These are phyloP conservation scores for Megalurothrips usitatus DNA, from an alignment of 2,888 invertebrate species.

Conservation along the genomic window DNA sequence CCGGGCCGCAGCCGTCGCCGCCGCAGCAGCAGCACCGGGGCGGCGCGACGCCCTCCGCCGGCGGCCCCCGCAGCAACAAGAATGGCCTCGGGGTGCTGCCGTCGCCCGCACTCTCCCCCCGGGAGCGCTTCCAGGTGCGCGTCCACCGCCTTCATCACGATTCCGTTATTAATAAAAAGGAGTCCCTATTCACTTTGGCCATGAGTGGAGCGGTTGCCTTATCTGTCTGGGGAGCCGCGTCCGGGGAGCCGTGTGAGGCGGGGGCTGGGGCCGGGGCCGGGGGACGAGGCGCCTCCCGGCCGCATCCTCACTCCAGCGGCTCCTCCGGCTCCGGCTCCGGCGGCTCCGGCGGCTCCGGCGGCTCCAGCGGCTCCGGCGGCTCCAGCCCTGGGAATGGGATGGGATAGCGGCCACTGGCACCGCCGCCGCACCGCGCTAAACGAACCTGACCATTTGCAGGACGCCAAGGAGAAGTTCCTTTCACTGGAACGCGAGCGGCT, in stretches of 20 bases:
- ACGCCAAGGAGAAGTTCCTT: slow-evolving; percentile 80
- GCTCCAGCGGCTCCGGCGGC: slow-evolving; percentile 44
- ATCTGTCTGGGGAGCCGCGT: no score
- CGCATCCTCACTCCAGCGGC: no score
- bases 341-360: background rate
- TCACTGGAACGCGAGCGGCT: slow-evolving; percentile 68
- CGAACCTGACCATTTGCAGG: slow-evolving; percentile 52
- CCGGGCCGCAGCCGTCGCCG: slow-evolving; percentile 38
- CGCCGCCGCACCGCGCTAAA: slow-evolving; percentile 1
- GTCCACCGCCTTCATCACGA: slow-evolving; percentile 36
- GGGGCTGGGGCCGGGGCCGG: no score
- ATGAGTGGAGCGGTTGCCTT: background rate
- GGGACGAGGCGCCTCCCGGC: no score
- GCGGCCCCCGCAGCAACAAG: background rate
- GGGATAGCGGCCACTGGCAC: slow-evolving; percentile 47
- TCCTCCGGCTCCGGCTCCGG: no score
- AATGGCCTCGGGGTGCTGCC: background rate
- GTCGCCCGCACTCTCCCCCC: slow-evolving; percentile 30
- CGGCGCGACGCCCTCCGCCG: background rate
- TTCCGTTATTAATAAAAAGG: no score
- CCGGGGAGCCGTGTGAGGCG: no score
- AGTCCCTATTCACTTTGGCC: background rate
- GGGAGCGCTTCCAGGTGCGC: slow-evolving; percentile 41
- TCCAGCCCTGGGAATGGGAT: slow-evolving; percentile 34
- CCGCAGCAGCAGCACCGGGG: background rate